Evolutionary conservation across 2,797 vertebrate species (phyloP).

Genomic region (Onychomys leucogaster): DNA sequence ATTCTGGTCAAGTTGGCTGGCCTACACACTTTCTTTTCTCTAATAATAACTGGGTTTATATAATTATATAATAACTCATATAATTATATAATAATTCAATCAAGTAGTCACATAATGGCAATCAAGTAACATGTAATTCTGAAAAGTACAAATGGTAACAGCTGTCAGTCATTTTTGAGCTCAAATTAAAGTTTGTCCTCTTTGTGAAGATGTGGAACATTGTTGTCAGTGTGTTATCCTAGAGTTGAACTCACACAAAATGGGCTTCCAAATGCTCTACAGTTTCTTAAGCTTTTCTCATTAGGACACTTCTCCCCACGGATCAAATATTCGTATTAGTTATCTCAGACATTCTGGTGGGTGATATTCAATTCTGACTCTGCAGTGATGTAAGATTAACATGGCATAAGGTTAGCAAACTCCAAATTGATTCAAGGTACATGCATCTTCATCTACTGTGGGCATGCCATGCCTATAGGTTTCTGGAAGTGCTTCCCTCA

Average conservation of each 20-base stretch:
- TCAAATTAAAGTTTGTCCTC: constrained; percentile 19
- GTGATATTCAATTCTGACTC: neutral
- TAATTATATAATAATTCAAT: neutral
- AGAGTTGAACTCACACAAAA: neutral
- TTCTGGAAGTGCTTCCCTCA: neutral
- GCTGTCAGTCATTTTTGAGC: neutral
- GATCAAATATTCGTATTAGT: neutral
- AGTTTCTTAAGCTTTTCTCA: neutral
- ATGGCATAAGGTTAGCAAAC: neutral
- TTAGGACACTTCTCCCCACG: neutral
- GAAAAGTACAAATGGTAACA: neutral
- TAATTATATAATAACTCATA: neutral
- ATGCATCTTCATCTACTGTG: neutral
- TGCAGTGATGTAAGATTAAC: neutral
- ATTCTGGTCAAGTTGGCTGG: constrained; percentile 34
- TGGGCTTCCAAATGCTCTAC: neutral
- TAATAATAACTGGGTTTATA: constrained; percentile 13
- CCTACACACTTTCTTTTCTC: constrained; percentile 17
- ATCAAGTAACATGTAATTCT: neutral
- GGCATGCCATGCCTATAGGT: neutral
- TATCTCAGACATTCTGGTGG: neutral
- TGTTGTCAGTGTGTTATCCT: neutral
- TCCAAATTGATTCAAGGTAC: constrained; percentile 20
- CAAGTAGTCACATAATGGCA: constrained; percentile 12
- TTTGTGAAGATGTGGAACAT: neutral